Evolutionary conservation across 2,888 invertebrate species (phyloP), one percentile per base, ranked within the genome.

Genomic region (Ophraella communa): DNA sequence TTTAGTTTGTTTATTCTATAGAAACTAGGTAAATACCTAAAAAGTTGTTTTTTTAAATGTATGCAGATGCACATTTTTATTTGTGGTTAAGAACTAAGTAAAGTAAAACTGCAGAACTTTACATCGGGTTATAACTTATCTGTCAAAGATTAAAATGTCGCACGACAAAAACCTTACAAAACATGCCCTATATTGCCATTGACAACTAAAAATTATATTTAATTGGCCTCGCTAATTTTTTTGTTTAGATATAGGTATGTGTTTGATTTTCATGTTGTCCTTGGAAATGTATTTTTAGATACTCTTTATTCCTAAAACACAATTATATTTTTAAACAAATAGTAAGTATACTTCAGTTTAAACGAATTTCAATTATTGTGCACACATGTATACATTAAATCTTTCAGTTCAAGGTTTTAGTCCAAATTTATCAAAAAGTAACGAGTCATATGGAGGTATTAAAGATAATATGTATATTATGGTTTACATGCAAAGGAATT

Each of bases 201-300:
- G 11, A 39, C 14, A 14, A 17, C 14, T 17, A 17, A 17, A 7
- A 39, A 4, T 7, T 14, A 14, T 17, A 14, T 17, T 39, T 14
- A 39, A 39, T 39, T 3, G 17, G 7, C 14, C 14, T 39, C 39
- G 5, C 11, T 14, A 17, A 11, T 42, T 17, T 39, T 10, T 35
- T 56, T 52, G 47, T 65, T 57, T 39, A 18, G 44, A 23, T 33
- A 23, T 33, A n/a, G n/a, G n/a, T n/a, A 52, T 45, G 21, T 18
- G 11, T 49, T 56, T 23, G 56, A 11, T 35, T 30, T 51, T 60
- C 61, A 57, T 44, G 57, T 60, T 64, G 68, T 68, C 68, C 71
- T 73, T 70, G 68, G 35, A 57, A 60, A 58, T 63, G 65, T 73
- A 73, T 72, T 71, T 71, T 68, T 73, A 73, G 67, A 58, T 49